Evolutionary conservation across 1,140 invertebrate genomes (phyloP).

Genomic region (Drosophila kohkoa): DNA sequence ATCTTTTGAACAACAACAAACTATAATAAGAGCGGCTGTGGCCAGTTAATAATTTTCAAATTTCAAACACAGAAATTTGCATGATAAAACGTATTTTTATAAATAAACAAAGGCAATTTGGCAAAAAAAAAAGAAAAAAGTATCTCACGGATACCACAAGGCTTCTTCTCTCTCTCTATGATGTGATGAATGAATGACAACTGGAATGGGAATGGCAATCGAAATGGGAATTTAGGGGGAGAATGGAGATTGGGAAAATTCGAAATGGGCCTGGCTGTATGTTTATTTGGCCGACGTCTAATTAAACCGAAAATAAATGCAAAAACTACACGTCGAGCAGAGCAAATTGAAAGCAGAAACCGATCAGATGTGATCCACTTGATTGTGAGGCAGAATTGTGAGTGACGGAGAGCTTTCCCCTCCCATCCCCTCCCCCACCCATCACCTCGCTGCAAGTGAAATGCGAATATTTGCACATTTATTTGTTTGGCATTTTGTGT

Average conservation of each 20-base stretch:
- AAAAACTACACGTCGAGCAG: neutral
- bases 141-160: slow-evolving; percentile 49
- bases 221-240: neutral
- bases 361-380: slow-evolving; percentile 7
- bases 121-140: slow-evolving; percentile 23
- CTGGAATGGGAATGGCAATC: slow-evolving; percentile 47
- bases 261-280: slow-evolving; percentile 3
- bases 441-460: no score
- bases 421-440: no score
- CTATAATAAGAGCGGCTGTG: slow-evolving; percentile 7
- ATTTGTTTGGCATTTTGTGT: no score
- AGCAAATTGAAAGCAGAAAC: slow-evolving; percentile 7
- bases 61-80: slow-evolving; percentile 35
- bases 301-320: slow-evolving; percentile 41
- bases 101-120: slow-evolving; percentile 47
- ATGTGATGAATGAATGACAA: slow-evolving; percentile 78
- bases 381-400: neutral
- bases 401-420: neutral
- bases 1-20: slow-evolving; percentile 7
- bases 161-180: slow-evolving; percentile 12
- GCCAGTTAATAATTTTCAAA: slow-evolving; percentile 61
- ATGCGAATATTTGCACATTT: slow-evolving; percentile 1
- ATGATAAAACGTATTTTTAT: slow-evolving; percentile 55
- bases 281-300: slow-evolving; percentile 29
- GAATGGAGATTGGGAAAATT: neutral